These are phyloP conservation scores for Entomyzon cyanotis DNA, from an alignment of 2,113 vertebrate genomes.

Conservation along the genomic window DNA sequence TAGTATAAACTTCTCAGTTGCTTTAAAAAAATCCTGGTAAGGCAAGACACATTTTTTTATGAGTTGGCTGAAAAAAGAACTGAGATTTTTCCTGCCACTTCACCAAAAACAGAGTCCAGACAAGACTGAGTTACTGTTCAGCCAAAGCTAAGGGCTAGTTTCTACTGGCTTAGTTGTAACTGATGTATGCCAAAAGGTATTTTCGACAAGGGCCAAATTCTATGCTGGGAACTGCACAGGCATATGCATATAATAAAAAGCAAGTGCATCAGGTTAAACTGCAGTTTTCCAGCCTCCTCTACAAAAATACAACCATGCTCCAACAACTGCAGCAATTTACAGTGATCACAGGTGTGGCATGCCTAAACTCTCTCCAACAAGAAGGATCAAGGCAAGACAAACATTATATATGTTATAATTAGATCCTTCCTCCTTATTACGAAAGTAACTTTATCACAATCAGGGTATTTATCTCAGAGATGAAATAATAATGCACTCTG, in stretches of 20 bases:
- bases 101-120: slow-evolving; percentile 61
- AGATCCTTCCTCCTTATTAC: not conserved
- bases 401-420: not conserved
- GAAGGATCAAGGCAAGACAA: not conserved
- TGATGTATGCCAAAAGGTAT: slow-evolving; percentile 65
- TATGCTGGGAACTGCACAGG: slow-evolving; percentile 29
- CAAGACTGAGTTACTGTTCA: slow-evolving; percentile 42
- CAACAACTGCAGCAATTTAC: not conserved
- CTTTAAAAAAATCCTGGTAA: slow-evolving; percentile 8
- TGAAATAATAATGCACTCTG: not conserved
- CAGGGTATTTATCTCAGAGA: not conserved
- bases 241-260: slow-evolving; percentile 56
- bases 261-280: slow-evolving; percentile 19
- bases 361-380: not conserved
- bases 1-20: not conserved
- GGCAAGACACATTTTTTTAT: slow-evolving; percentile 35
- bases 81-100: slow-evolving; percentile 63
- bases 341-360: slow-evolving; percentile 17
- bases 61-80: slow-evolving; percentile 18
- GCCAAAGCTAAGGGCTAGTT: slow-evolving; percentile 62
- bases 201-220: slow-evolving; percentile 47
- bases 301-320: not conserved
- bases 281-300: slow-evolving; percentile 26
- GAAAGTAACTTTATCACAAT: not conserved
- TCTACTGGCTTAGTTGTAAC: slow-evolving; percentile 59